Percentiles rank a stretch among this genome's conserved stretches.
phyloP scores from a whole-genome alignment of 2,797 vertebrate genomes.

The Hydrocynus forskahlii region DNA sequence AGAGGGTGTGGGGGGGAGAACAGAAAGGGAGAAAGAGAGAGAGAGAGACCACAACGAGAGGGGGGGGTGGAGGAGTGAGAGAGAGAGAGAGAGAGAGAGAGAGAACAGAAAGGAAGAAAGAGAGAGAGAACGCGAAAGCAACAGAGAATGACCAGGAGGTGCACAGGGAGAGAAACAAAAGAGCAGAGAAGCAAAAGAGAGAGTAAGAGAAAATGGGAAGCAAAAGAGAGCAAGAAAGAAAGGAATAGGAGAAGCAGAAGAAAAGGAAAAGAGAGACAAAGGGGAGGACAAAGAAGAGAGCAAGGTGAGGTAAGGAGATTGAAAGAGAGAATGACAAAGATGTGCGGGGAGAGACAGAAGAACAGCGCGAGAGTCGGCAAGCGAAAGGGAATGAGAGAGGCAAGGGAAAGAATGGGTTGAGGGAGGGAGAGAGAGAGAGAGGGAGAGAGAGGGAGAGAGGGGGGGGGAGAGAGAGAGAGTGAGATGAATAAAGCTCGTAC shows the following conservation, averaged over 20 bases:
- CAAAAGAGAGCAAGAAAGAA: not conserved
- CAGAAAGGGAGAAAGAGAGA: too few relatives aligned
- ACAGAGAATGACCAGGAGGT: not conserved
- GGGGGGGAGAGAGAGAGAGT: slow-evolving; percentile 3
- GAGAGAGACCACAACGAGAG: too few relatives aligned
- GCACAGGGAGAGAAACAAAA: not conserved
- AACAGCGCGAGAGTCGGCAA: too few relatives aligned
- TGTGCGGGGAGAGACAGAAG: not conserved
- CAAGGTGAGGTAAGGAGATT: not conserved
- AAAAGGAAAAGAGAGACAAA: not conserved
- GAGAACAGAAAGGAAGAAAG: not conserved
- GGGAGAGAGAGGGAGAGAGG: not conserved
- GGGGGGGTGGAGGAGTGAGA: too few relatives aligned
- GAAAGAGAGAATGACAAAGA: not conserved
- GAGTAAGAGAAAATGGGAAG: not conserved
- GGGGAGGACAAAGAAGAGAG: not conserved
- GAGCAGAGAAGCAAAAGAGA: not conserved
- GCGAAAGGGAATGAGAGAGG: too few relatives aligned
- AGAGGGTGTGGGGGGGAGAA: too few relatives aligned
- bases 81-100: slow-evolving; percentile 19
- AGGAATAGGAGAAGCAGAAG: not conserved
- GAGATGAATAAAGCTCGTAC: not conserved
- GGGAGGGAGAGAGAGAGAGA: not conserved
- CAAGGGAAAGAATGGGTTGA: too few relatives aligned
- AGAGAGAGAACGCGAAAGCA: not conserved